Evolutionary conservation across 1,140 invertebrate genomes (phyloP).

Genomic region (Panagrolaimus sp.): DNA sequence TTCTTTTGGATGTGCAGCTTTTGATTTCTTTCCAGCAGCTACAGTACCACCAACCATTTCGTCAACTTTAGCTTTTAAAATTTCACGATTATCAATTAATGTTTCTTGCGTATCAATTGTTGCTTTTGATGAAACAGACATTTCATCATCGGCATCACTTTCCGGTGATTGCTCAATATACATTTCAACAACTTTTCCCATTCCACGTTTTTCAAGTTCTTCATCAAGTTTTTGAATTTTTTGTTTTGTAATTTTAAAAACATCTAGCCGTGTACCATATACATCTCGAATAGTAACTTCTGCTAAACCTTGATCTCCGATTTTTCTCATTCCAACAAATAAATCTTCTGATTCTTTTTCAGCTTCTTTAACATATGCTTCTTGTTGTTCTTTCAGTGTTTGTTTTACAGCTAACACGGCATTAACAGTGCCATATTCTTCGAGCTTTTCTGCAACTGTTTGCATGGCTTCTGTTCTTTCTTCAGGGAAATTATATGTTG

Average conservation of each 20-base stretch:
- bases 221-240: slow-evolving; percentile 3
- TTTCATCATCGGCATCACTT: slow-evolving; percentile 9
- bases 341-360: slow-evolving; percentile 4
- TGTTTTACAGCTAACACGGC: background rate
- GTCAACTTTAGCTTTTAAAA: slow-evolving; percentile 17
- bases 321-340: background rate
- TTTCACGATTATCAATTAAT: slow-evolving; percentile 4
- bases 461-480: background rate
- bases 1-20: background rate
- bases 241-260: slow-evolving; percentile 1
- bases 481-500: slow-evolving; percentile 1
- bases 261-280: background rate
- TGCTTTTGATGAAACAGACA: background rate
- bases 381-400: background rate
- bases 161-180: slow-evolving; percentile 1
- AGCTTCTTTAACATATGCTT: background rate
- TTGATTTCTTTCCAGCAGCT: background rate
- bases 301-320: background rate
- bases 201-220: background rate
- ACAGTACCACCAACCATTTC: slow-evolving; percentile 8
- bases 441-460: background rate
- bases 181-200: background rate
- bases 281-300: slow-evolving; percentile 8
- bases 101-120: background rate
- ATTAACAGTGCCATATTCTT: background rate